Evolutionary conservation across 2,113 vertebrate genomes (phyloP).

Genomic region (Bujurquina vittata): DNA sequence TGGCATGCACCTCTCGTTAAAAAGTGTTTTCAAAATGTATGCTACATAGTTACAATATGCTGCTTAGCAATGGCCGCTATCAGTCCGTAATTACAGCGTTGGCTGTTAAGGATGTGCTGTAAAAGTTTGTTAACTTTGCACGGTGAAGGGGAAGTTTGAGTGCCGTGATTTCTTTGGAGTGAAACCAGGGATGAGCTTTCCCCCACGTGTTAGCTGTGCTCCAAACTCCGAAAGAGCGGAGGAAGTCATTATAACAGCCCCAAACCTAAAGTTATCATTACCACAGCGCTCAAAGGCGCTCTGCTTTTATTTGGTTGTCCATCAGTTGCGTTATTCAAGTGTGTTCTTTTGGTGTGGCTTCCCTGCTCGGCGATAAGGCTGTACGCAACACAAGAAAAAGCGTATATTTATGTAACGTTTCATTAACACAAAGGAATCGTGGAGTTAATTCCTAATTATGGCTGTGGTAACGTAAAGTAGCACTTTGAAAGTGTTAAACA

Average conservation of each 20-base stretch:
- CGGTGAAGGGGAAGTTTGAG: constrained; percentile 53
- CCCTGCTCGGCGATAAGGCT: not conserved
- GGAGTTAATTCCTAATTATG: not conserved
- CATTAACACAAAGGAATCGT: not conserved
- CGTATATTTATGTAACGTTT: constrained; percentile 17
- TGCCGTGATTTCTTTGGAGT: constrained; percentile 75
- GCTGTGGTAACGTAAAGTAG: not conserved
- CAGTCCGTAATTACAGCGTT: not conserved
- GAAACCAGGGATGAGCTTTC: constrained; percentile 49
- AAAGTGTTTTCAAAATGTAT: not conserved
- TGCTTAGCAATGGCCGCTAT: not conserved
- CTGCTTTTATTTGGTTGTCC: constrained; percentile 7
- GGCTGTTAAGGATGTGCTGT: not conserved
- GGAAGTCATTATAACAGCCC: not conserved
- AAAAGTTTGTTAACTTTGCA: constrained; percentile 8
- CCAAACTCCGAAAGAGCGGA: constrained; percentile 27
- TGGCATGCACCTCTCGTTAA: constrained; percentile 23
- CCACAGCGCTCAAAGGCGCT: not conserved
- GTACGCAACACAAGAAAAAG: not conserved
- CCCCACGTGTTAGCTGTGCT: constrained; percentile 72
- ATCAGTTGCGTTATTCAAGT: not conserved
- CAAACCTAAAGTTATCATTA: not conserved
- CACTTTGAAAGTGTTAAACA: not conserved
- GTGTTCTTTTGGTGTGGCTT: not conserved
- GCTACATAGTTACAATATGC: not conserved